Base-by-base conservation (phyloP, 2,797 vertebrate genomes). In the Odontamblyopus rebecca region DNA sequence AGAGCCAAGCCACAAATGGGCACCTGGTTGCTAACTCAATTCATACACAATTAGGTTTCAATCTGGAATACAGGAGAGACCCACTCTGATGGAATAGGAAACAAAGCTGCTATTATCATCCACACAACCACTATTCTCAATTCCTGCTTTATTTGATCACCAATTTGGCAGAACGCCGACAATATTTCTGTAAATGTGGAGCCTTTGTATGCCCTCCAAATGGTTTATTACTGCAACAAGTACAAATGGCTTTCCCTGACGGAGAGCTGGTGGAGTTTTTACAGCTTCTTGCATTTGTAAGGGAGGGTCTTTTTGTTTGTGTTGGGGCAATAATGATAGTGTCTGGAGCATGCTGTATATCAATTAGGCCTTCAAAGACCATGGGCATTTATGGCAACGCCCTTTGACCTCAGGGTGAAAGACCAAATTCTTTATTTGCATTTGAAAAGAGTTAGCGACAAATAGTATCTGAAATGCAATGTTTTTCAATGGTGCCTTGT, bases 281-380 rank as follows among this genome's bases (percentile, higher is more conserved):
- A 82, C 82, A 74, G 73, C 72, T 44, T 63, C 83, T 71, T 68
- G 76, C 78, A 74, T 86, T 75, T 86, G 80, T 83, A n/a, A 23
- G 15, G 59, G 71, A 50, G 67, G 72, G 65, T 78, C 79, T 26
- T 73, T 81, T 88, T 88, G 88, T 88, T 88, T 90, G 86, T 82
- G 81, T 71, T 68, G 72, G 66, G 75, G 48, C 80, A 82, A 85
- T 77, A 77, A 88, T 79, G 85, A 75, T 67, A 72, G 81, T 72
- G 86, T 81, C 85, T 89, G 87, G 86, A 89, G 85, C 88, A 86
- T 72, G 88, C 67, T 91, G 86, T 92, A 93, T 86, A 93, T 93
- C 92, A 92, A 91, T 94, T 90, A 90, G 73, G 72, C 69, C 90
- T 91, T 94, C 88, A 94, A 93, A 93, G 86, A 56, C 65, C 26